Evolutionary conservation across 1,140 invertebrate genomes (phyloP).

Genomic region (Drosophila setifemur): DNA sequence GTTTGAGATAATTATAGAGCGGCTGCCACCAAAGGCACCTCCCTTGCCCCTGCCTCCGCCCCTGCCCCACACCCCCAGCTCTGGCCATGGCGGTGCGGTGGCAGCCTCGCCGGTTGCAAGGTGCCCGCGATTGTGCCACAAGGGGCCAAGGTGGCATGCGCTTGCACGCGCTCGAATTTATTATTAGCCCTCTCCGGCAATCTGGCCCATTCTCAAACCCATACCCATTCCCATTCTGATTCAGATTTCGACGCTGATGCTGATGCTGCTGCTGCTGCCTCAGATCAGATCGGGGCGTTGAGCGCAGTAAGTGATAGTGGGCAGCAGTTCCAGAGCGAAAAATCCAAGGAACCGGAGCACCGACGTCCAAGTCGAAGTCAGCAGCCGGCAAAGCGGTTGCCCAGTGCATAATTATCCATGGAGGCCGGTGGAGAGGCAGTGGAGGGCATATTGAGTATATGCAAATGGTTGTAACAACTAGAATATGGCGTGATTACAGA

Average conservation of each 20-base stretch:
- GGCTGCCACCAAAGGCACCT: conserved; percentile 63
- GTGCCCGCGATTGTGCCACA: conserved; percentile 3
- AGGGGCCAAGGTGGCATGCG: conserved; percentile 56
- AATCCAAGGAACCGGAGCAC: too few species aligned
- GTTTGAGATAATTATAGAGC: conserved; percentile 82
- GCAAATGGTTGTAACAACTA: conserved; percentile 46
- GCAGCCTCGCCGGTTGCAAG: conserved; percentile 19
- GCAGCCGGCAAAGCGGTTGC: conserved; percentile 12
- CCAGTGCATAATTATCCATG: conserved; percentile 56
- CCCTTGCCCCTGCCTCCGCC: background rate
- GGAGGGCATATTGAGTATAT: conserved; percentile 19
- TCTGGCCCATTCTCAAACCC: conserved; percentile 30
- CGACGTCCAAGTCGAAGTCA: too few species aligned
- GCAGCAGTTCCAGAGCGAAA: conserved; percentile 20
- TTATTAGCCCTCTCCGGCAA: conserved; percentile 63
- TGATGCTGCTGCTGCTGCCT: conserved; percentile 3
- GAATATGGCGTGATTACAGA: conserved; percentile 44
- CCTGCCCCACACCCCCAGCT: background rate
- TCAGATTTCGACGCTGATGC: background rate
- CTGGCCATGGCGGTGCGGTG: conserved; percentile 5
- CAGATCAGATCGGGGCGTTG: conserved; percentile 66
- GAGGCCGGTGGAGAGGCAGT: conserved; percentile 4
- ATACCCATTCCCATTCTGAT: conserved; percentile 6
- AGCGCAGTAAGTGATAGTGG: conserved; percentile 78
- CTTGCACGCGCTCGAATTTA: conserved; percentile 78